These are phyloP conservation scores for Andricus curvator DNA, from an alignment of 2,888 invertebrate species.

Conservation along the genomic window DNA sequence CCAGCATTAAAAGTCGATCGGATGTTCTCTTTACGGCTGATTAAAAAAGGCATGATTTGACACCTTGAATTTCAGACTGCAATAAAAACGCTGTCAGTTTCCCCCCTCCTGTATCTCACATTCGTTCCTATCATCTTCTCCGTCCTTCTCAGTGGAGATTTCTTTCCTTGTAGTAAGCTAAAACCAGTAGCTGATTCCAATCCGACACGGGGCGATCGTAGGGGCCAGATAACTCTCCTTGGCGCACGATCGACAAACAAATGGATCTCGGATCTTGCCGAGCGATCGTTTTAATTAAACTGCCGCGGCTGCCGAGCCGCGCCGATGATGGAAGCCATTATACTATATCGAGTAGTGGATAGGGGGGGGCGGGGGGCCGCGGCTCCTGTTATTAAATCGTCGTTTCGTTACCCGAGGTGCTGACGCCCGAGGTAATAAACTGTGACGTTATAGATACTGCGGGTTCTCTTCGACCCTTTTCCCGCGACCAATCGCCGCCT, in stretches of 20 bases:
- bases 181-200: constrained; percentile 72
- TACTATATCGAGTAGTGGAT: neutral
- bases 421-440: too few relatives aligned
- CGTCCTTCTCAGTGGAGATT: neutral
- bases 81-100: neutral
- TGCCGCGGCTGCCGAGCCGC: constrained; percentile 24
- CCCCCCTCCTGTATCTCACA: neutral
- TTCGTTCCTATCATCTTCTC: neutral
- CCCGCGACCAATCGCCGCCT: neutral
- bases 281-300: constrained; percentile 68
- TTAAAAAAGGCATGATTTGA: neutral
- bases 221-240: constrained; percentile 67
- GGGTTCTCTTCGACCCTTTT: neutral
- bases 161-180: constrained; percentile 52
- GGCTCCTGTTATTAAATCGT: constrained; percentile 47
- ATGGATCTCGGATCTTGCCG: constrained; percentile 63
- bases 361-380: neutral
- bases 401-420: constrained; percentile 48
- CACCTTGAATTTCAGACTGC: neutral
- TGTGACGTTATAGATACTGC: too few relatives aligned
- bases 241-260: constrained; percentile 68
- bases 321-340: constrained; percentile 38
- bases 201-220: constrained; percentile 71
- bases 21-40: neutral
- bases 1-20: neutral